Evolutionary conservation across 64 coral and sea anemone species (phyloP).

Genomic region (Pocillopora damicornis): DNA sequence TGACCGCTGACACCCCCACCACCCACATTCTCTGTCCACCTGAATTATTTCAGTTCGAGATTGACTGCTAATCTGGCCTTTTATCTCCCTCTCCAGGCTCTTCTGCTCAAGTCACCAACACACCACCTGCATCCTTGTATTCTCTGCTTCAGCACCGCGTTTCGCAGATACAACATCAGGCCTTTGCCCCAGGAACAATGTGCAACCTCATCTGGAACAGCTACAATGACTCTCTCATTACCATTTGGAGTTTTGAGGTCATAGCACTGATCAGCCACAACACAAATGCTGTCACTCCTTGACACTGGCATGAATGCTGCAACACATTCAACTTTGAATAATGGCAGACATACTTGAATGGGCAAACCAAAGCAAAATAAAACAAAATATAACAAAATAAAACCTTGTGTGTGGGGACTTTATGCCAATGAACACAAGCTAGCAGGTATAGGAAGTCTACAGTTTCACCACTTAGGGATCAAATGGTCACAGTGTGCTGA

Average conservation of each 20-base stretch:
- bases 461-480: too few relatives aligned
- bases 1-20: conserved; percentile 7
- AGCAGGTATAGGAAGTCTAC: too few relatives aligned
- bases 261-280: conserved; percentile 18
- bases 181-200: conserved; percentile 7
- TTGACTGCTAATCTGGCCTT: conserved; percentile 17
- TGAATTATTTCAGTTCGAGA: conserved; percentile 21
- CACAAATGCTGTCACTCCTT: conserved; percentile 47
- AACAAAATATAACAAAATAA: too few relatives aligned
- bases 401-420: neutral
- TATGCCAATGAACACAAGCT: neutral
- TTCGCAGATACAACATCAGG: conserved; percentile 23
- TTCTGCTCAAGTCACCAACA: neutral
- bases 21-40: neutral
- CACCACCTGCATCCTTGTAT: neutral
- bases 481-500: too few relatives aligned
- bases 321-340: conserved; percentile 5
- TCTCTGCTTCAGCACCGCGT: neutral
- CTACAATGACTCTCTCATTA: conserved; percentile 42
- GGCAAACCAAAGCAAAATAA: conserved; percentile 23
- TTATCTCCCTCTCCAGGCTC: neutral
- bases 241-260: conserved; percentile 45
- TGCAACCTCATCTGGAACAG: conserved; percentile 28
- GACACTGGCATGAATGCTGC: conserved; percentile 56
- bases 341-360: conserved; percentile 33